Percentiles rank a stretch among this genome's conserved stretches.
phyloP scores from a whole-genome alignment of 2,113 vertebrate genomes.

The Plestiodon gilberti region DNA sequence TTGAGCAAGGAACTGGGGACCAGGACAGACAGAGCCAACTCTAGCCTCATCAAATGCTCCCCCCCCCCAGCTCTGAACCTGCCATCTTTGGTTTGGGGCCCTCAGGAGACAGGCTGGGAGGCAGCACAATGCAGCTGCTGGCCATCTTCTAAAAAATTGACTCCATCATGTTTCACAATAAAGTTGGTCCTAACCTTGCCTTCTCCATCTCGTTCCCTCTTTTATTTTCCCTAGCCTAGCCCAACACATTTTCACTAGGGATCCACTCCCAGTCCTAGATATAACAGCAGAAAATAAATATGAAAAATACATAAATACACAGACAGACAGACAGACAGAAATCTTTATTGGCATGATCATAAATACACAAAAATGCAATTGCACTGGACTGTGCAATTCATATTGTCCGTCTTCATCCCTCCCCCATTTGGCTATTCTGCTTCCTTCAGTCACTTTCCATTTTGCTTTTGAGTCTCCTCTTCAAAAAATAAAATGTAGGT shows the following conservation, averaged over 20 bases:
- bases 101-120: background rate
- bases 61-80: background rate
- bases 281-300: background rate
- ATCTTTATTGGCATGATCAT: too few species aligned
- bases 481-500: background rate
- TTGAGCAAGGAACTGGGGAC: background rate
- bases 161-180: background rate
- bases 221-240: too few species aligned
- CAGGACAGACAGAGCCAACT: background rate
- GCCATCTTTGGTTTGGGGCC: background rate
- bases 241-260: background rate
- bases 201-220: background rate
- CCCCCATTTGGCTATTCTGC: background rate
- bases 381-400: background rate
- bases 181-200: background rate
- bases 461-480: background rate
- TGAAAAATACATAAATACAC: background rate
- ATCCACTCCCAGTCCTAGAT: background rate
- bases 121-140: background rate
- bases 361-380: background rate
- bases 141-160: background rate
- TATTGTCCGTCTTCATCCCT: background rate
- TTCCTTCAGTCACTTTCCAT: background rate
- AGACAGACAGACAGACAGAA: too few species aligned
- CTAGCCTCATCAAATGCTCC: background rate